phyloP scores from a whole-genome alignment of 2,113 vertebrate genomes.

The Hyperopisus bebe region DNA sequence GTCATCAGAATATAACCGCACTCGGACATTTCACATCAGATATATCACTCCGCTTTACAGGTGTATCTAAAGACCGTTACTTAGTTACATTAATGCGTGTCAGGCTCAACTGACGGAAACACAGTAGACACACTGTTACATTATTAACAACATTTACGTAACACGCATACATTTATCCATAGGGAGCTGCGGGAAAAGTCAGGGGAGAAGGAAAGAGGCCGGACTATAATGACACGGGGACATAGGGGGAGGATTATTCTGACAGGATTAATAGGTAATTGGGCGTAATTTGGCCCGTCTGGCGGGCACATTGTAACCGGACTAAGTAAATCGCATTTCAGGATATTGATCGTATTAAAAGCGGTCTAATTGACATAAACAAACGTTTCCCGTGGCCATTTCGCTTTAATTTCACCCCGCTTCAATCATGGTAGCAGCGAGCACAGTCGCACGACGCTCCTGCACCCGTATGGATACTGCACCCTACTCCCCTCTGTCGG shows the following conservation, averaged over 20 bases:
- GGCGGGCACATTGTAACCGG: background rate
- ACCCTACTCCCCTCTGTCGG: background rate
- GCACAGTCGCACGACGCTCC: background rate
- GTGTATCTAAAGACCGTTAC: background rate
- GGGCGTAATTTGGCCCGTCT: background rate
- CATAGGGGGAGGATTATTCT: background rate
- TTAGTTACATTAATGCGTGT: background rate
- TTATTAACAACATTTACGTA: background rate
- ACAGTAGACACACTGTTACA: background rate
- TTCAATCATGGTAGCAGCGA: background rate
- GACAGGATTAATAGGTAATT: background rate
- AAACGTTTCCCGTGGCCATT: background rate
- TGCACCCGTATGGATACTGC: background rate
- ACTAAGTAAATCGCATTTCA: background rate
- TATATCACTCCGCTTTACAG: background rate
- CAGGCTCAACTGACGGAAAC: background rate
- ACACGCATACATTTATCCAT: background rate
- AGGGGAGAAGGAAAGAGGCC: background rate
- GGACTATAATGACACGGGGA: background rate
- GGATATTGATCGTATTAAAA: background rate
- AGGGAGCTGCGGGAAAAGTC: background rate
- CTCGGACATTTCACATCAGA: background rate
- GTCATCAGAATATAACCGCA: background rate
- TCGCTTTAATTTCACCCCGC: background rate
- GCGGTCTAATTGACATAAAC: background rate